Conservation (phyloP, 30 jellyfish, hydroid and myxozoan genomes). For the Haliclystus octoradiatus region DNA sequence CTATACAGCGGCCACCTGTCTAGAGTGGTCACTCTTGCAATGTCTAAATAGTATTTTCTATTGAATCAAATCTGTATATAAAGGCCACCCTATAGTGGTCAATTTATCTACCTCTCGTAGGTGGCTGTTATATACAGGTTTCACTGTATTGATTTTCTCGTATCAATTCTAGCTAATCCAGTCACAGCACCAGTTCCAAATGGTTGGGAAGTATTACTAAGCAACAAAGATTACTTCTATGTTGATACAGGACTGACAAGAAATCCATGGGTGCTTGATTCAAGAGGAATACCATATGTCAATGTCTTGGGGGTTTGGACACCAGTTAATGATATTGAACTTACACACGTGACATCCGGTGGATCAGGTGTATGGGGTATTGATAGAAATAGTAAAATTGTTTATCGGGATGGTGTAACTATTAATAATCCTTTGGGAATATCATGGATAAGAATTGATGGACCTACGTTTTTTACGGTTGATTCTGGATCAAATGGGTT, state of each 20-base stretch:
- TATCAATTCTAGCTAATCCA: background rate
- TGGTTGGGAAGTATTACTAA: background rate
- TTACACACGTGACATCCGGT: slow-evolving; percentile 8
- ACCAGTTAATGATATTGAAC: slow-evolving; percentile 4
- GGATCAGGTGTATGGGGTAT: slow-evolving; percentile 50
- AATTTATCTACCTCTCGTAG: too few relatives aligned
- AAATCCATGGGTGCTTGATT: slow-evolving; percentile 6
- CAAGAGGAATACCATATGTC: slow-evolving; percentile 9
- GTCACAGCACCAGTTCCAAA: background rate
- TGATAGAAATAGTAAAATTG: slow-evolving; percentile 11
- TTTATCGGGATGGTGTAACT: slow-evolving; percentile 47
- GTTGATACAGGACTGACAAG: slow-evolving; percentile 39
- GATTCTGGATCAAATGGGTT: slow-evolving; percentile 57
- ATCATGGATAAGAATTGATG: slow-evolving; percentile 33
- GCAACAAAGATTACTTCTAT: background rate
- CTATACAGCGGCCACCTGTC: too few relatives aligned
- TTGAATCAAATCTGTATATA: too few relatives aligned
- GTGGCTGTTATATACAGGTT: too few relatives aligned
- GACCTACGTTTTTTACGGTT: slow-evolving; percentile 2
- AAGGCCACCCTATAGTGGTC: too few relatives aligned
- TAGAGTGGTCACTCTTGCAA: too few relatives aligned
- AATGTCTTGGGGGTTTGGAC: background rate
- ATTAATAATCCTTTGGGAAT: slow-evolving; percentile 17
- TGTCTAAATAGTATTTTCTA: too few relatives aligned
- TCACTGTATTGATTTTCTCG: too few relatives aligned